These are phyloP conservation scores for Smittia sp. DNA, from an alignment of 2,888 invertebrate species.

Conservation along the genomic window DNA sequence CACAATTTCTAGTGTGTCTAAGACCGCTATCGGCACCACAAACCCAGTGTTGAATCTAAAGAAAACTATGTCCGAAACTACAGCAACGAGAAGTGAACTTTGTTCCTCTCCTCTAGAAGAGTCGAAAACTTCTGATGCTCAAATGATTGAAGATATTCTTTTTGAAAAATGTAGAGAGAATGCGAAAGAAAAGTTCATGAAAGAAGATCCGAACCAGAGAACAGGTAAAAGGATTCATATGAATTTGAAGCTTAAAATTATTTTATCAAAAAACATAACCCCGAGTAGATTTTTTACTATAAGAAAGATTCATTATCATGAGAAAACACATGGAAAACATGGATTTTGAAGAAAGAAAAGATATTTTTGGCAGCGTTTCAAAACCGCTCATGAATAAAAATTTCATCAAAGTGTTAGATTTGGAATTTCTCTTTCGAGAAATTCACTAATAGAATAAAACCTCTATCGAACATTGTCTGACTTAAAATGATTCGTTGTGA, in stretches of 20 bases:
- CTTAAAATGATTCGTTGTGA: too few relatives aligned
- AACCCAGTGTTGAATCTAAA: neutral
- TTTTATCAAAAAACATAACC: too few relatives aligned
- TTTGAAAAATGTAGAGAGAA: neutral
- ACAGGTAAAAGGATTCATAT: conserved; percentile 16
- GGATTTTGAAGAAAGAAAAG: too few relatives aligned
- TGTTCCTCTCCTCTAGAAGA: conserved; percentile 2
- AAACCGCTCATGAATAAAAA: neutral
- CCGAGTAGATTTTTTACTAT: too few relatives aligned
- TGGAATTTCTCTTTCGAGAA: neutral
- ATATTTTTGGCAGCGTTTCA: too few relatives aligned
- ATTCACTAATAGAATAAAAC: too few relatives aligned
- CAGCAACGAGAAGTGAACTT: neutral
- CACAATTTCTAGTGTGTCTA: conserved; percentile 33
- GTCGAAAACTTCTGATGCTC: conserved; percentile 1
- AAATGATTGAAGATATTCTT: neutral
- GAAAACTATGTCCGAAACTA: neutral
- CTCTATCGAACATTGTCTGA: too few relatives aligned
- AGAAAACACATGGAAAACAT: too few relatives aligned
- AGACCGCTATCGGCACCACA: conserved; percentile 15
- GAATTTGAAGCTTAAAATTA: too few relatives aligned
- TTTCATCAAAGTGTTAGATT: too few relatives aligned
- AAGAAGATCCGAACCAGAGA: neutral
- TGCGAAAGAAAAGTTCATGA: conserved; percentile 25
- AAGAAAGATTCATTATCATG: too few relatives aligned